These are phyloP conservation scores for Sweltsa coloradensis DNA, from an alignment of 1,140 invertebrate species.

Conservation along the genomic window DNA sequence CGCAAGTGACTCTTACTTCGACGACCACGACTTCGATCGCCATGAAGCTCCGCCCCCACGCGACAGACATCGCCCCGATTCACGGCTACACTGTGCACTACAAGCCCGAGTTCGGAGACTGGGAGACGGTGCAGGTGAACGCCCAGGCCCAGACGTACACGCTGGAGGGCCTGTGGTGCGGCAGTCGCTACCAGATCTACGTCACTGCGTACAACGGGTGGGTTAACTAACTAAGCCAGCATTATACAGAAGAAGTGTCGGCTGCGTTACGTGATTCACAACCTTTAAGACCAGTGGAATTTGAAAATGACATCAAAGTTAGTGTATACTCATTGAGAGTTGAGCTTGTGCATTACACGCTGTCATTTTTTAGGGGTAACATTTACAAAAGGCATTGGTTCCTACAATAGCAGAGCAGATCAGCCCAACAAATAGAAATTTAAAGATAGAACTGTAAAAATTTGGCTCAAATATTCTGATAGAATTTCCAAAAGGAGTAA, in stretches of 20 bases:
- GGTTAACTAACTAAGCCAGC: background rate
- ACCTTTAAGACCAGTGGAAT: too few species aligned
- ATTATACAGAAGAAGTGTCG: background rate
- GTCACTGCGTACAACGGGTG: slow-evolving; percentile 83
- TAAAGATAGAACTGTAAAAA: too few species aligned
- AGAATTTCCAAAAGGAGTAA: too few species aligned
- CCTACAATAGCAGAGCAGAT: too few species aligned
- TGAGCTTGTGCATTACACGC: too few species aligned
- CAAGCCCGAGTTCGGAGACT: slow-evolving; percentile 85
- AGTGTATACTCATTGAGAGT: too few species aligned
- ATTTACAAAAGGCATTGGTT: too few species aligned
- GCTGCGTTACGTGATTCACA: too few species aligned
- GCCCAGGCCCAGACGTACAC: slow-evolving; percentile 70
- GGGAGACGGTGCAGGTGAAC: slow-evolving; percentile 69
- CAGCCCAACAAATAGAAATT: too few species aligned
- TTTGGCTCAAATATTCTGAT: too few species aligned
- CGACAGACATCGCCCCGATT: slow-evolving; percentile 57
- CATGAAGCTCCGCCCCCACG: slow-evolving; percentile 64
- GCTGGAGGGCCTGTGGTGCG: slow-evolving; percentile 76
- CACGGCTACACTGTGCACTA: slow-evolving; percentile 85
- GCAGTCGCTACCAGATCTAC: slow-evolving; percentile 83
- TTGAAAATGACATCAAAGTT: too few species aligned
- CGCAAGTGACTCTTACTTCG: slow-evolving; percentile 61
- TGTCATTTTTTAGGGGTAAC: too few species aligned
- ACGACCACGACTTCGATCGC: slow-evolving; percentile 74